Conservation (phyloP, 2,888 invertebrate genomes). For the Eristalinus aeneus region DNA sequence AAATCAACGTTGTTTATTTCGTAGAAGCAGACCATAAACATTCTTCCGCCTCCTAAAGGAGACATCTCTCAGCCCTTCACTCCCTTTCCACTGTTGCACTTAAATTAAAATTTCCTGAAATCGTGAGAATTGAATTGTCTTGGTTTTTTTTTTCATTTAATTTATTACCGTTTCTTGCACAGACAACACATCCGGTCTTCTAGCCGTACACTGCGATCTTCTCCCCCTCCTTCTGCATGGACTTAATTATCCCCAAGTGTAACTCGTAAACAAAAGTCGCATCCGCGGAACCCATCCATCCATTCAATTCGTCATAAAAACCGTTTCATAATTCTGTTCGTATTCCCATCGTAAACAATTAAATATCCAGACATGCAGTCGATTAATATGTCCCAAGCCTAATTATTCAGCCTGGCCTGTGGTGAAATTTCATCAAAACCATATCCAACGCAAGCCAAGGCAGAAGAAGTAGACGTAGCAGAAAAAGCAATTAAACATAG, state of each 20-base stretch:
- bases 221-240: slow-evolving; percentile 1
- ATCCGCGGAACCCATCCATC: slow-evolving; percentile 13
- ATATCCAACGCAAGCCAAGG: neutral
- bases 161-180: slow-evolving; percentile 40
- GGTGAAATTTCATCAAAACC: slow-evolving; percentile 49
- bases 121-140: neutral
- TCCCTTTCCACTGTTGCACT: neutral
- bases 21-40: too few species aligned
- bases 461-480: neutral
- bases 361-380: slow-evolving; percentile 10
- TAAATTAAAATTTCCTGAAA: neutral
- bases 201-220: neutral
- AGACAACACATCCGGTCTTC: slow-evolving; percentile 10
- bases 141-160: neutral
- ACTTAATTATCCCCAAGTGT: slow-evolving; percentile 45
- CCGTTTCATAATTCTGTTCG: slow-evolving; percentile 13
- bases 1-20: too few species aligned
- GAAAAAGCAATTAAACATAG: slow-evolving; percentile 50
- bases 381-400: slow-evolving; percentile 20
- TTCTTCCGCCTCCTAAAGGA: neutral
- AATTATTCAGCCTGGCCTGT: slow-evolving; percentile 46
- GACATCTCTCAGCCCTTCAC: neutral
- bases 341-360: slow-evolving; percentile 41
- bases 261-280: slow-evolving; percentile 34
- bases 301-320: slow-evolving; percentile 46